A percentile compares a stretch with the other conserved stretches of the same genome.
Conservation (phyloP, 1,140 invertebrate genomes). For the Habropoda laboriosa region DNA sequence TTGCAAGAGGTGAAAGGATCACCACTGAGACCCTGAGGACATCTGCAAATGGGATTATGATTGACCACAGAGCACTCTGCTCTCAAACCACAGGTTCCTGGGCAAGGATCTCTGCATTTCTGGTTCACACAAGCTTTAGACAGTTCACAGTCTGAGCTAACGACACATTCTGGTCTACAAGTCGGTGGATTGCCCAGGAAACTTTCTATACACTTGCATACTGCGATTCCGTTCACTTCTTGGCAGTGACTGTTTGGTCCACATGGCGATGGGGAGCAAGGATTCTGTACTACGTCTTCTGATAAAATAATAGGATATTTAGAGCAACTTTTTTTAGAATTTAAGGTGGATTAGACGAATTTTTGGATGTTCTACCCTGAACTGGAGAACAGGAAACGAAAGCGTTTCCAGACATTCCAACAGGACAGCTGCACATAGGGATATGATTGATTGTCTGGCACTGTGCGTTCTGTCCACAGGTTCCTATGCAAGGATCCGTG, state of each 20-base stretch:
- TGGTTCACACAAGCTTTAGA: conserved; percentile 88
- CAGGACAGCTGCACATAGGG: conserved; percentile 86
- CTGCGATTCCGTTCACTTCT: conserved; percentile 85
- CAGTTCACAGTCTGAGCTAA: conserved; percentile 86
- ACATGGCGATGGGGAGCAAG: conserved; percentile 83
- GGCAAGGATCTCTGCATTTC: conserved; percentile 89
- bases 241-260: conserved; percentile 88
- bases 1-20: conserved; percentile 67
- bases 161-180: conserved; percentile 87
- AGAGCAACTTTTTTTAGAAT: neutral
- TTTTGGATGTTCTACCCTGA: conserved; percentile 81
- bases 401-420: conserved; percentile 87
- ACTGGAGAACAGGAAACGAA: conserved; percentile 83
- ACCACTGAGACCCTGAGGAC: conserved; percentile 83
- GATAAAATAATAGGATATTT: neutral
- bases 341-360: conserved; percentile 44
- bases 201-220: conserved; percentile 87
- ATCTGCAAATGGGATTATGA: conserved; percentile 86
- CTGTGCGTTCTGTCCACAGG: conserved; percentile 86
- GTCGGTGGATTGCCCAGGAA: conserved; percentile 89
- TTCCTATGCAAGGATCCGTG: conserved; percentile 83
- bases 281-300: neutral
- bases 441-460: conserved; percentile 88
- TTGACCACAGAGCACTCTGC: conserved; percentile 86
- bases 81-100: conserved; percentile 86